Base-by-base conservation (phyloP, 2,888 invertebrate species). In the Drosophila helvetica region DNA sequence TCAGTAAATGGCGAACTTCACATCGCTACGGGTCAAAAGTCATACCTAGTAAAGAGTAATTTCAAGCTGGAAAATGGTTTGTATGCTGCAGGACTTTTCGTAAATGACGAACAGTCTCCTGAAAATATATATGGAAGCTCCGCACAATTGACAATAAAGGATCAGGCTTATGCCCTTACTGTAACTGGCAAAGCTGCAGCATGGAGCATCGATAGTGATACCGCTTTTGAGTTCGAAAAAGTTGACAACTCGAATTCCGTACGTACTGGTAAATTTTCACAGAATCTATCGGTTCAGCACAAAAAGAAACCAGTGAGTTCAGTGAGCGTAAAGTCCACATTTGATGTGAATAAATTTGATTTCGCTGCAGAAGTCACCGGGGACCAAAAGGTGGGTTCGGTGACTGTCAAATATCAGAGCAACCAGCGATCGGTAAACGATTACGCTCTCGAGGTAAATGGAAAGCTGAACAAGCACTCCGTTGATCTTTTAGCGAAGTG, bases 381-480 rank as follows among this genome's bases (percentile, higher is more conserved):
- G 80, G 92, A 93, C 0, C 94, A 94, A 68, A 93, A 94, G 70
- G 94, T 94, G 52, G 92, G 94, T 0, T 93, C 93, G 1, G 88
- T 93, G 0, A 93, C 93, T 54, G 68, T 94, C 1, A 92, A 93
- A 15, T 91, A 92, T 1, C 92, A 93, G 62, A 81, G 89, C 18
- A 91, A 93, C 70, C 89, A 91, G 25, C 92, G 92, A 42, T 81
- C 91, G 1, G 76, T 84, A 1, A 82, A 87, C 12, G 91, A 91
- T 27, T 94, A 94, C 2, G 94, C 94, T 58, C 77, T 96, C 0
- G 93, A 94, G 18, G 92, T 95, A 1, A 94, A 94, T 75, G 92
- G 93, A 0, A 93, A 93, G 55, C 90, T 92, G 0, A 92, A 92
- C 46, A 85, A 90, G 27, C 85, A 92, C 30, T 87, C 79, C 15